Evolutionary conservation across 2,797 vertebrate species (phyloP), one percentile per base, ranked within the genome.

Genomic region (Danio tinwini): DNA sequence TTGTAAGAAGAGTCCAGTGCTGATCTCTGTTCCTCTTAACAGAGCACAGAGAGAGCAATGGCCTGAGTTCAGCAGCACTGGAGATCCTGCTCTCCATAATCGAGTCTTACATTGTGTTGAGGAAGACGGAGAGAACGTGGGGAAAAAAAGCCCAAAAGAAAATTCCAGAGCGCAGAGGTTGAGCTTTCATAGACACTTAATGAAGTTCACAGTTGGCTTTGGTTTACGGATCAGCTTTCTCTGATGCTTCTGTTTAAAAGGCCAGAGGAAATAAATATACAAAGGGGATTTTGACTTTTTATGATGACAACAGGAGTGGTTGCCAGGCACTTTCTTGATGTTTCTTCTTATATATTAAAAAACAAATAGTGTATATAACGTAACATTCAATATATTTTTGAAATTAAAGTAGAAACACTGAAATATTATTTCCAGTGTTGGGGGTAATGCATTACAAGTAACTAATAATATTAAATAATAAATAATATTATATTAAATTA

Each of bases 21-120:
- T 59, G 63, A 74, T 77, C 40, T 42, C 45, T 80, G 63, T 69
- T 74, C 55, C 16, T 67, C 81, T 68, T 72, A 76, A 79, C 44
- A 72, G 76, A 72, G 71, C 76, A 73, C 40, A 79, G 52, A 58
- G 19, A 53, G 62, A 53, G 50, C 47, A 68, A 45, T 76, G 73
- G 56, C 17, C 19, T 72, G 53, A 67, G 80, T 62, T 84, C 67
- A 65, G 67, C 42, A 56, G 42, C 52, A 76, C 56, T 70, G 79
- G 63, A 45, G 67, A 67, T 81, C 50, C 70, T 14, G 37, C 47
- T 56, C 49, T 73, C 45, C 19, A 56, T 49, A 81, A 72, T 6
- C 70, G 75, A 78, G 70, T 59, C 53, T 65, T 44, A 81, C 21
- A 44, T 19, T 68, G 69, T 53, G 42, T 49, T 21, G 52, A 62